phyloP scores from a whole-genome alignment of 2,113 vertebrate genomes.

The Ciconia maguari region DNA sequence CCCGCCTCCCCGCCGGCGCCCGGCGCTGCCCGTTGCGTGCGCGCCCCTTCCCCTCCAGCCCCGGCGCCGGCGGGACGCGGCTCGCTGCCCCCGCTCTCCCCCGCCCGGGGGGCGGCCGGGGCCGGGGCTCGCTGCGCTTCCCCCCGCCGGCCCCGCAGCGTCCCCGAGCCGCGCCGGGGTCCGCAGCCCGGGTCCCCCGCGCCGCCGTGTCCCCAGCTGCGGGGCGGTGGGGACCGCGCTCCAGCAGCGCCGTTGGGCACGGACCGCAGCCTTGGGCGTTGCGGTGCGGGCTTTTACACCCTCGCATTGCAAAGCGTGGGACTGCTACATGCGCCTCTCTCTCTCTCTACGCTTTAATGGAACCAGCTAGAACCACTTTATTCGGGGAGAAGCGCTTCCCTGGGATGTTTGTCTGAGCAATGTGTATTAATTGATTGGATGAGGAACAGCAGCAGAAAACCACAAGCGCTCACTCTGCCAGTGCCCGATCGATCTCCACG shows the following conservation, averaged over 20 bases:
- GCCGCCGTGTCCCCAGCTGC: neutral
- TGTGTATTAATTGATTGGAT: neutral
- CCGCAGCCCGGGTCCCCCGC: neutral
- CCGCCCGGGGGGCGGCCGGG: too few species aligned
- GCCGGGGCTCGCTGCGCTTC: neutral
- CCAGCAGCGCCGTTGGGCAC: neutral
- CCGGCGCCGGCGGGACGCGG: neutral
- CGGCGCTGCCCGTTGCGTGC: neutral
- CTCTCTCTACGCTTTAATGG: fast-evolving
- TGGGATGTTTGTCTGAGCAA: neutral
- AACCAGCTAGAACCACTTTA: neutral
- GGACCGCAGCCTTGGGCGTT: neutral
- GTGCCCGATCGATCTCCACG: neutral
- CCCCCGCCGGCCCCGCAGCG: too few species aligned
- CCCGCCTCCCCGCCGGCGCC: neutral
- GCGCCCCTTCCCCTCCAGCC: neutral
- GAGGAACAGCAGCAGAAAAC: neutral
- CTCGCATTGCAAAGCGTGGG: neutral
- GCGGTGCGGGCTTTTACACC: neutral
- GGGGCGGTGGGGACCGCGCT: neutral
- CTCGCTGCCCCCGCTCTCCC: neutral
- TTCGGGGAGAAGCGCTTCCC: neutral
- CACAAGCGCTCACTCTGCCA: neutral
- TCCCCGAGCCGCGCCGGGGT: neutral
- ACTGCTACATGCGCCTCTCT: fast-evolving